These are phyloP conservation scores for Medauroidea extradentata DNA, from an alignment of 1,140 invertebrate genomes.

Conservation along the genomic window DNA sequence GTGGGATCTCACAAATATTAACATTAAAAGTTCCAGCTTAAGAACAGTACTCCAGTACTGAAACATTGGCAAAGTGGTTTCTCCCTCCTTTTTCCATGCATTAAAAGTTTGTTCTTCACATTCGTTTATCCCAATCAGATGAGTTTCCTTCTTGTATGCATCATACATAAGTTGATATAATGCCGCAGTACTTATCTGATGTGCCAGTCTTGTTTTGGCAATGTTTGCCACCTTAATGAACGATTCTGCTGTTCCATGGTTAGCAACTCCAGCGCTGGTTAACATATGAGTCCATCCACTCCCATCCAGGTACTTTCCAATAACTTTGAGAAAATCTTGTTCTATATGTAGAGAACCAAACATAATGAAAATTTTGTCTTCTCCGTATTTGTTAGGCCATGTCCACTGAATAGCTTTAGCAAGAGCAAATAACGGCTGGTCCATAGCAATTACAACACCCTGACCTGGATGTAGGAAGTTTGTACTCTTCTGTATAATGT, in stretches of 20 bases:
- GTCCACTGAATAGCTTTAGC: constrained; percentile 29
- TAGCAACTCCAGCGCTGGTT: constrained; percentile 15
- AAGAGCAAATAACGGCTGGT: constrained; percentile 26
- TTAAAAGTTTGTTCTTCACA: constrained; percentile 7
- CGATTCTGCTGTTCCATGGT: constrained; percentile 18
- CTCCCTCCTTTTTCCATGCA: not conserved
- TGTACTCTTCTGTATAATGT: no score
- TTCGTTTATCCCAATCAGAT: no score
- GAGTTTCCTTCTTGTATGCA: constrained; percentile 3
- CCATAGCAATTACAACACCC: constrained; percentile 15
- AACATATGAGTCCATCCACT: constrained; percentile 25
- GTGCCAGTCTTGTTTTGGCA: constrained; percentile 21
- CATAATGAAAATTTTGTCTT: constrained; percentile 29
- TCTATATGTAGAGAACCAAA: constrained; percentile 27
- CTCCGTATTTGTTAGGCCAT: constrained; percentile 25
- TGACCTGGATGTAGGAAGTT: no score
- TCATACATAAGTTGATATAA: constrained; percentile 11
- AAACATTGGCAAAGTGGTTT: constrained; percentile 6
- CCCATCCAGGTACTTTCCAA: constrained; percentile 25
- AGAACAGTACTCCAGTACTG: constrained; percentile 15
- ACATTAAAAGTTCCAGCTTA: constrained; percentile 9
- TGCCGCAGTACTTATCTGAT: constrained; percentile 10
- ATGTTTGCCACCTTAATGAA: constrained; percentile 14
- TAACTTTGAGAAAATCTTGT: constrained; percentile 21
- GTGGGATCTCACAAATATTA: constrained; percentile 11